phyloP scores from a whole-genome alignment of 2,113 vertebrate genomes.

The Lontra canadensis region DNA sequence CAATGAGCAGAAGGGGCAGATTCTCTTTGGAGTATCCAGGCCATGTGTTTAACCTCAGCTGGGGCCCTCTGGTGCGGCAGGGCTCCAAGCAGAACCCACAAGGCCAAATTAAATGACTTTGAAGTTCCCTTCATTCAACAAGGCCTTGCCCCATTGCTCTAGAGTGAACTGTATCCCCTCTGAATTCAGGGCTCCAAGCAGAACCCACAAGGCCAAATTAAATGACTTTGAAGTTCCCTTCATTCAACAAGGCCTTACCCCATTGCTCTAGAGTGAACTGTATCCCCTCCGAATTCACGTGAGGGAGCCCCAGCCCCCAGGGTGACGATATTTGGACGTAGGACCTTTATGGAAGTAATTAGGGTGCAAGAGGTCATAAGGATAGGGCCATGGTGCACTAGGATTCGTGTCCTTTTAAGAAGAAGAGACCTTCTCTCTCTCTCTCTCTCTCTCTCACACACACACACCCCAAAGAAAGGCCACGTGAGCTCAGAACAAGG shows the following conservation, averaged over 20 bases:
- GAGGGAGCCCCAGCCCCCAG: not conserved
- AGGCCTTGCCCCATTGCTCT: not conserved
- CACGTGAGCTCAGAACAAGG: not conserved
- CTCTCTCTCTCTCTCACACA: too few species aligned
- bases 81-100: not conserved
- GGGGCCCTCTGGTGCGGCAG: not conserved
- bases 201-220: not conserved
- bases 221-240: not conserved
- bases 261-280: not conserved
- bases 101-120: not conserved
- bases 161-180: not conserved
- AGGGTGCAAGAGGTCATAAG: not conserved
- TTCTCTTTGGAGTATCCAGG: not conserved
- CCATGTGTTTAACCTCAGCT: not conserved
- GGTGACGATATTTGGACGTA: not conserved
- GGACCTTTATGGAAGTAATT: not conserved
- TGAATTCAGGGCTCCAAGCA: not conserved
- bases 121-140: not conserved
- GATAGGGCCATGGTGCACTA: not conserved
- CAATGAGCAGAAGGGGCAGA: not conserved
- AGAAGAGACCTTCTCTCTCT: too few species aligned
- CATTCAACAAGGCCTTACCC: not conserved
- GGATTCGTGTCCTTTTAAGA: not conserved
- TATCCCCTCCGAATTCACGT: not conserved
- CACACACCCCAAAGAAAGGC: not conserved